Base-by-base conservation (phyloP, 53 echinoderm and acorn worm genomes). In the Echinarachnius parma region DNA sequence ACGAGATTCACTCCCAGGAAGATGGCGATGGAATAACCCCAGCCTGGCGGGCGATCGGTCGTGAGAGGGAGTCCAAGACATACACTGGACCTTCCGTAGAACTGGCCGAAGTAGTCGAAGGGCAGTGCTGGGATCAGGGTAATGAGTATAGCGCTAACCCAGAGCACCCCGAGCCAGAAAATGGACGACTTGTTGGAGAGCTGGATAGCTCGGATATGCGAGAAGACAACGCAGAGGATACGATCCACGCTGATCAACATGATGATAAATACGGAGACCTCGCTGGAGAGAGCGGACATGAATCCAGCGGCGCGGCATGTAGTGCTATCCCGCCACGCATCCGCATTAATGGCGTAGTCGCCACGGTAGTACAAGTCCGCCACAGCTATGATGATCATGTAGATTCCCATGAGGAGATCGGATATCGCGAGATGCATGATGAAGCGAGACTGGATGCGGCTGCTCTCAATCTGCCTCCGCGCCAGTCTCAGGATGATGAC, bases 231-330 rank as follows among this genome's bases (percentile, higher is more conserved):
- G 18, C 83, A 67, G 3, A 65, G 77, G 52, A 64, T 49, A 1
- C 83, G 71, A 44, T 83, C 83, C 8, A 83, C 15, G 33, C 77
- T 83, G 34, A 83, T 77, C 20, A 83, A 57, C 20, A 77, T 83
- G 19, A 83, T 49, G 24, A 78, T 59, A 18, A 83, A 54, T 7
- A 83, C 83, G 20, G 83, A 83, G 3, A 77, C 71, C 10, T 76
- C 83, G 49, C 83, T 83, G 24, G 77, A 77, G 9, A 83, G 24
- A 0, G 78, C 60, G 1, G 83, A 83, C 21, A 83, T 57, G 60
- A 83, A 68, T 14, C 77, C 77, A 16, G 61, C 77, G 11, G 31
- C 37, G 13, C 53, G 47, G 24, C 77, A 76, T 21, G 61, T 21
- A 19, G 46, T 21, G 32, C 77, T 76, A 4, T 4, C n/a, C 48